phyloP scores from a whole-genome alignment of 2,797 vertebrate species.

The Melanotaenia parkinsoni region DNA sequence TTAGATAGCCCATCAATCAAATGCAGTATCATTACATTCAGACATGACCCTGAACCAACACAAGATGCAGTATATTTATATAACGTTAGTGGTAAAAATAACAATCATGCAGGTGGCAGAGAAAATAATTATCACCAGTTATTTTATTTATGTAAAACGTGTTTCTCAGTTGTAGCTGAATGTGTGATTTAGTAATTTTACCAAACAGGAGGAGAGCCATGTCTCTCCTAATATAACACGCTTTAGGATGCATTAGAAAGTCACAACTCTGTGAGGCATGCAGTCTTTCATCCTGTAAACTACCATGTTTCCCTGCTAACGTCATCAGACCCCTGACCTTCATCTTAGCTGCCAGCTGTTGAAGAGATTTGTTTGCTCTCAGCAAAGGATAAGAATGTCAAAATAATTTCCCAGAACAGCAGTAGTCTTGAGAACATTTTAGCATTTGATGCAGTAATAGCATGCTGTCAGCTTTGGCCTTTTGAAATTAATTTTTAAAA shows the following conservation, averaged over 20 bases:
- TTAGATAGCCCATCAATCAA: no score
- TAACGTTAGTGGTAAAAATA: background rate
- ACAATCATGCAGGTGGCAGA: background rate
- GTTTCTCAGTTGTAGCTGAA: background rate
- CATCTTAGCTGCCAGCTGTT: background rate
- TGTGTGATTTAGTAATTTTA: background rate
- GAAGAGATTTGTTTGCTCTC: constrained; percentile 34
- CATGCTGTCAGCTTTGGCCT: background rate
- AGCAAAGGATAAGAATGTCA: constrained; percentile 9
- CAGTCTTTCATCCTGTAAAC: background rate
- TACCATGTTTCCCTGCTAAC: background rate
- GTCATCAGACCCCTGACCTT: background rate
- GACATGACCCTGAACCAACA: no score
- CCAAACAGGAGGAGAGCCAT: background rate
- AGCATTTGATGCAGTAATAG: background rate
- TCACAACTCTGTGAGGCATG: no score
- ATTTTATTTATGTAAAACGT: background rate
- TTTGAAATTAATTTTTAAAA: background rate
- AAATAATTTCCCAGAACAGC: background rate
- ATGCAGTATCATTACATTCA: no score
- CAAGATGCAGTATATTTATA: no score
- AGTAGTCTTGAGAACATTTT: background rate
- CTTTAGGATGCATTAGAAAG: background rate
- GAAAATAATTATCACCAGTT: background rate
- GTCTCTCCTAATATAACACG: background rate